Base-by-base conservation (phyloP, 2,113 vertebrate genomes). In the Hassar affinis region DNA sequence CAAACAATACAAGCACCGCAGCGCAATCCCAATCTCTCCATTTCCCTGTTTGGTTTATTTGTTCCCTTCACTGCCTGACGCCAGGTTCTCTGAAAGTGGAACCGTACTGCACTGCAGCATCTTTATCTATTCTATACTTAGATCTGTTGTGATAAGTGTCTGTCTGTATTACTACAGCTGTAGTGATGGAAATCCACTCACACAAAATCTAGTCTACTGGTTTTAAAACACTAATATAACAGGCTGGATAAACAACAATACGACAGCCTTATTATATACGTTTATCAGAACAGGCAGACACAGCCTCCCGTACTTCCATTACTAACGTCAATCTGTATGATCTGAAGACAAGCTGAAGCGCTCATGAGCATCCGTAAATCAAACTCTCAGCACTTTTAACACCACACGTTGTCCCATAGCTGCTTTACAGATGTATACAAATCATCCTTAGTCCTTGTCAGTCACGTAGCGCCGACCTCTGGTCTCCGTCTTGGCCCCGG, bases 151-250 rank as follows among this genome's bases (percentile, higher is more conserved):
- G 11, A 51, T 15, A 12, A 51, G 10, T 11, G 49, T 51, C 11
- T 11, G 49, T 51, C 12, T 51, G 10, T 12, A 51, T 81, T 84
- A 49, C 64, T 76, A 77, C 51, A 77, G 38, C 47, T 38, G 22
- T 72, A 76, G 78, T 27, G 15, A 3, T 56, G 59, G 82, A 83
- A 85, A 62, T 42, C 20, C 47, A 47, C 66, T 84, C 74, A 82
- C 75, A 75, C 78, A 85, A 75, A 78, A 80, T 85, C 18, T 42
- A 80, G 62, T 33, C 56, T 47, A 80, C 66, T 84, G 75, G 79
- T 59, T 81, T 59, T 51, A 51, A 81, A 68, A 86, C 20, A 33
- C 75, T 27, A 25, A 56, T 64, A 66, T 2, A 17, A 54, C 5
- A 1, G 4, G 18, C 68, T 30, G 38, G 14, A 56, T 1, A 47